A percentile compares a stretch with the other conserved stretches of the same genome.
These are phyloP conservation scores for Thaumetopoea pityocampa DNA, from an alignment of 1,140 invertebrate species.

Conservation along the genomic window DNA sequence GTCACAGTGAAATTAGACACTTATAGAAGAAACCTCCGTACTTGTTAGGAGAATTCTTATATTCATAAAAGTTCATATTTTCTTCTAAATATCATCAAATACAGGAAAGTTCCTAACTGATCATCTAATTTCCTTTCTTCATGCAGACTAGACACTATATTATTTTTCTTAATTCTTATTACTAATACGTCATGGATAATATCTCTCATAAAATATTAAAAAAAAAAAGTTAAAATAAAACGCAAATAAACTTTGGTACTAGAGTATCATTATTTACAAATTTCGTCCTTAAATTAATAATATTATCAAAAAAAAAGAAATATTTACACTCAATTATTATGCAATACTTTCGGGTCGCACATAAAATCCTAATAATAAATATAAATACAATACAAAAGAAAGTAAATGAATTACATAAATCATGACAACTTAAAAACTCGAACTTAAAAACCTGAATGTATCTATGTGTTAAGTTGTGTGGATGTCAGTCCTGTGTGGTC, in stretches of 20 bases:
- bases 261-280: conserved; percentile 19
- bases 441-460: no score
- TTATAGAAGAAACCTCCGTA: no score
- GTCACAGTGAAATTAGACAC: no score
- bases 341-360: conserved; percentile 33
- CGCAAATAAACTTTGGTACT: conserved; percentile 36
- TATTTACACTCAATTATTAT: conserved; percentile 35
- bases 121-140: conserved; percentile 1
- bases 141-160: conserved; percentile 21
- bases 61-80: no score
- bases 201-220: conserved; percentile 13
- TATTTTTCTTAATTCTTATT: conserved; percentile 5
- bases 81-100: no score
- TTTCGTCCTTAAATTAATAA: no score
- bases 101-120: background rate
- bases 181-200: conserved; percentile 16
- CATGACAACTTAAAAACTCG: no score
- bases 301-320: conserved; percentile 16
- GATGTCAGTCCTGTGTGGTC: no score
- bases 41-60: no score
- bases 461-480: no score
- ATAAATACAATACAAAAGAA: conserved; percentile 13
- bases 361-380: conserved; percentile 20
- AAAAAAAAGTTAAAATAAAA: conserved; percentile 19
- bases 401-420: background rate